Evolutionary conservation across 1,140 invertebrate genomes (phyloP).

Genomic region (Octopus sinensis): DNA sequence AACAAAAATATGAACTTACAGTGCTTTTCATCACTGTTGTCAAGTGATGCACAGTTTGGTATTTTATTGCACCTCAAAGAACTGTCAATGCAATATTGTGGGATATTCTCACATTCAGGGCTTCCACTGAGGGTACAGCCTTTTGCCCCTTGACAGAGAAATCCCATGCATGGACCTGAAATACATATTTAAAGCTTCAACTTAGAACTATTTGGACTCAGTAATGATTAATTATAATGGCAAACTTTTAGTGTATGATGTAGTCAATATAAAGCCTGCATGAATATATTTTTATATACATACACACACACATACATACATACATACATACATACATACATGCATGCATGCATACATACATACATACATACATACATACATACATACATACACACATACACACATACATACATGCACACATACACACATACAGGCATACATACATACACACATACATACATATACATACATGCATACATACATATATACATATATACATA

Average conservation of each 20-base stretch:
- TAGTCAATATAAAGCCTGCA: background rate
- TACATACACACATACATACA: background rate
- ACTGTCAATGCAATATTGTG: conserved; percentile 8
- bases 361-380: background rate
- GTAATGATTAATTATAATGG: background rate
- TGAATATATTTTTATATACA: background rate
- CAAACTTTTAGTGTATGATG: background rate
- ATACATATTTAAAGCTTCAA: background rate
- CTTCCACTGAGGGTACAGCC: background rate
- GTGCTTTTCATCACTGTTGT: conserved; percentile 13
- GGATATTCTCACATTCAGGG: conserved; percentile 9
- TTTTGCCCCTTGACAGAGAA: background rate
- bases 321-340: background rate
- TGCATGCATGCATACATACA: background rate
- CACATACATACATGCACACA: background rate
- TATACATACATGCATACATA: background rate
- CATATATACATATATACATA: background rate
- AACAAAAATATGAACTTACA: background rate
- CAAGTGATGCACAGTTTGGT: conserved; percentile 11
- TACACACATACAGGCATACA: background rate
- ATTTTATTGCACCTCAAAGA: conserved; percentile 12
- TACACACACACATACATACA: background rate
- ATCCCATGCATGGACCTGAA: background rate
- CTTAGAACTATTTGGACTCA: background rate
- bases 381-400: background rate